Evolutionary conservation across 2,113 vertebrate genomes (phyloP), one percentile per base, ranked within the genome.

Genomic region (Cardinalis cardinalis): DNA sequence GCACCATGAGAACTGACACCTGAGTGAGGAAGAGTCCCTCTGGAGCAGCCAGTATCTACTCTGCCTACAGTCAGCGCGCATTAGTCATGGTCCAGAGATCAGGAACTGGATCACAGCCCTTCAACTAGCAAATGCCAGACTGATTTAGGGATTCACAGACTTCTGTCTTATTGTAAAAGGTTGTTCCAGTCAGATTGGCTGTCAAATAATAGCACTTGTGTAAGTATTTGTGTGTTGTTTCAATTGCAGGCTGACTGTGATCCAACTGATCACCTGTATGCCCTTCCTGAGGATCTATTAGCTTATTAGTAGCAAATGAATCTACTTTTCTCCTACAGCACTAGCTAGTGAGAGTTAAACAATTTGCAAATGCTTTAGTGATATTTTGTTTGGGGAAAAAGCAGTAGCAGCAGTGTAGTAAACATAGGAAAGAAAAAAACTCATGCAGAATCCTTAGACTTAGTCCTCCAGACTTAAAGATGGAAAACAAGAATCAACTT

Each of bases 381-480:
- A 97, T 98, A 96, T 97, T 98, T 97, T 97, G 96, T 97, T 97
- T 91, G 88, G 95, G 92, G 91, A 34, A 95, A 94, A 98, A 99
- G 98, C 98, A 98, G 97, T 97, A 98, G 99, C 99, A 99, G 97
- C 98, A 97, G 97, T 97, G 97, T 97, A 97, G 96, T 97, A 97
- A 97, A 98, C 97, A 88, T 97, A 98, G 98, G 98, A 98, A 98
- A 97, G 98, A 97, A 95, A 96, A 97, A 97, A 98, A 98, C 97
- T 98, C 99, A 99, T 99, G 99, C 99, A 99, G 98, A 98, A 97
- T 98, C 97, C 97, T 98, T 98, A 98, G 98, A 98, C 97, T 99
- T 98, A 99, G 98, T 98, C 98, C 98, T 99, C 98, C 98, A 99
- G 98, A 99, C 98, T 99, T 99, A 99, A 98, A 99, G 98, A 98